Evolutionary conservation across 1,140 invertebrate species (phyloP).

Genomic region (Hylaeus anthracinus): DNA sequence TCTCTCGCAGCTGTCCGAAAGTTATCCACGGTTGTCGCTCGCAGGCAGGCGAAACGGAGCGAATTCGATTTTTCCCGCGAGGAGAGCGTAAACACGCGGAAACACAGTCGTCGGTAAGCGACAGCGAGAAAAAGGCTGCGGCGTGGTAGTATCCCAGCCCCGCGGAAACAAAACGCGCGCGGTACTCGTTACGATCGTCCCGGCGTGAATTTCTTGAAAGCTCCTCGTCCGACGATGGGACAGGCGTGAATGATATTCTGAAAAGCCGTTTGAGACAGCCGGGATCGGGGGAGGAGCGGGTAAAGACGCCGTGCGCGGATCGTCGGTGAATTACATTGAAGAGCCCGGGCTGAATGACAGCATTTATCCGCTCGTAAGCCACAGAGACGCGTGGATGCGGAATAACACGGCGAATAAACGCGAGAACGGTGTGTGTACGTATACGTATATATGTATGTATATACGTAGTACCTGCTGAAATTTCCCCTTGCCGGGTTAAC

Average conservation of each 20-base stretch:
- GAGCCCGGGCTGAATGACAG: slow-evolving; percentile 51
- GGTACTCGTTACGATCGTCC: slow-evolving; percentile 12
- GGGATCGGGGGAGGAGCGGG: background rate
- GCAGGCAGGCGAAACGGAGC: background rate
- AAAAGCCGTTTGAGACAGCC: slow-evolving; percentile 22
- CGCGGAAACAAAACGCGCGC: slow-evolving; percentile 21
- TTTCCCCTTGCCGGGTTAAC: slow-evolving; percentile 14
- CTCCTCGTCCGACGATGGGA: slow-evolving; percentile 10
- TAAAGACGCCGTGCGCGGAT: slow-evolving; percentile 35
- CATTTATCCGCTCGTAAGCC: slow-evolving; percentile 59
- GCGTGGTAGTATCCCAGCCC: slow-evolving; percentile 10
- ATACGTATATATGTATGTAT: too few relatives aligned
- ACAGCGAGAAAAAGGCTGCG: background rate
- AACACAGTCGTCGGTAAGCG: background rate
- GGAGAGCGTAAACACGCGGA: background rate
- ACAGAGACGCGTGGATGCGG: slow-evolving; percentile 39
- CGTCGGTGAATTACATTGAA: slow-evolving; percentile 57
- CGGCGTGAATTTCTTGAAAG: slow-evolving; percentile 46
- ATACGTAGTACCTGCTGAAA: slow-evolving; percentile 31
- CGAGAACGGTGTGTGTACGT: background rate
- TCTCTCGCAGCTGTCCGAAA: background rate
- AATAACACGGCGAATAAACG: slow-evolving; percentile 55
- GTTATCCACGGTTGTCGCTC: background rate
- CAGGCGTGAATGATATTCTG: slow-evolving; percentile 56
- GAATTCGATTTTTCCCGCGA: slow-evolving; percentile 1